Evolutionary conservation across 2,797 vertebrate species (phyloP), one percentile per base, ranked within the genome.

Genomic region (Typhlichthys eigenmanni): DNA sequence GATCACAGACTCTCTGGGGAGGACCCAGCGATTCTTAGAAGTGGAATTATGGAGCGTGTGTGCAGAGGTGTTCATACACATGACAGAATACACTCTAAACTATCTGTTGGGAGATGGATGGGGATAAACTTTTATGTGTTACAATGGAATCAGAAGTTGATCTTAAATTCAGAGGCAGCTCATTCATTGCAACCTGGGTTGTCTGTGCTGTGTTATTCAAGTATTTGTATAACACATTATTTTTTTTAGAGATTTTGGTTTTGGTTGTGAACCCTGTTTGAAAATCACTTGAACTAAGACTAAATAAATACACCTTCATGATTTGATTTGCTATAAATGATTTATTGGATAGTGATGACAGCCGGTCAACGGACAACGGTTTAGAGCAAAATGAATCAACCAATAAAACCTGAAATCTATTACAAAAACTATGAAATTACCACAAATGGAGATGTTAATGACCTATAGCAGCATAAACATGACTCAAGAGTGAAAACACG

Each of bases 311-410:
- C 66, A 75, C 67, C 80, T 68, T 61, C 60, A 53, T 56, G 45
- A 50, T 65, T 81, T 51, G 71, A 69, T 84, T 83, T 68, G 81
- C 54, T 83, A 85, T 79, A 88, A 91, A 91, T 79, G 68, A 60
- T 84, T 91, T 92, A 91, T 88, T 92, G 76, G 72, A 87, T 69
- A 87, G 87, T 73, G 75, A 85, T 75, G 81, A 87, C 80, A 75
- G 32, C 56, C 59, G 54, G 84, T 71, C 86, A 88, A 83, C 76
- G 57, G 75, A 76, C 82, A 83, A 67, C 67, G 80, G 72, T 69
- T 76, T 76, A 76, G 70, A 62, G 68, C 75, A 64, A 79, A 48
- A 81, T 68, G 72, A 51, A 78, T 72, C 64, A 55, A 79, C 54
- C 61, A 77, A 75, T 83, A 89, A 85, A 84, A 84, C 75, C 79